Evolutionary conservation across 2,797 vertebrate genomes (phyloP), one percentile per base, ranked within the genome.

Genomic region (Falco novaeseelandiae): DNA sequence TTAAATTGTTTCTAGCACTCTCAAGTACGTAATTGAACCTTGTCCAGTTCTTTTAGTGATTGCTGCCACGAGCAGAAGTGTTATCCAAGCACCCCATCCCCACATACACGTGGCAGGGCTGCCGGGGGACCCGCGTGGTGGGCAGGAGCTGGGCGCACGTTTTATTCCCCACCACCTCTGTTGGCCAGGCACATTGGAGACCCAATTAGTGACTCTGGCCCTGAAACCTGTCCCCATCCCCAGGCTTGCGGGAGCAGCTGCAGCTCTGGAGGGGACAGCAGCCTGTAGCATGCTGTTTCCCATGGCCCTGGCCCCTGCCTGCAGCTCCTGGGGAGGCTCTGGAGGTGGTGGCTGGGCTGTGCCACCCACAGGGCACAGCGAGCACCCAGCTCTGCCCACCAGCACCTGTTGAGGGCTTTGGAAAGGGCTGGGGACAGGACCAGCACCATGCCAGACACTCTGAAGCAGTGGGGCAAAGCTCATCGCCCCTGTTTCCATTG

Each of bases 1-100:
- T 97, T 76, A 89, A 95, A 97, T 97, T 95, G 96, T 97, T 97
- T 93, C 83, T 57, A 93, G 92, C 89, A 22, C 92, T 96, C 92
- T 96, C 61, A 32, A 97, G 96, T 89, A 70, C 9, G 0, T 42
- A 77, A 61, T 6, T 90, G 92, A 71, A 87, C 93, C 77, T 78
- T 49, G 87, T 89, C 82, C 77, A 63, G 76, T 90, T 77, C 79
- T 58, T 92, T 95, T 19, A 63, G 73, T 2, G 2, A 87, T 36
- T 71, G 61, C 86, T 44, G 76, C 76, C 76, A 48, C 0, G 3
- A 76, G 83, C 49, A 9, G 21, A 57, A 83, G 67, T 1, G 18
- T 73, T 91, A 40, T 32, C 42, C 10, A 7, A 88, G 57, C 81
- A 62, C 36, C 34, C 55, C 54, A 38, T 73, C 66, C 83, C 36